phyloP scores from a whole-genome alignment of 2,888 invertebrate genomes.

The Stegophylla sp. region DNA sequence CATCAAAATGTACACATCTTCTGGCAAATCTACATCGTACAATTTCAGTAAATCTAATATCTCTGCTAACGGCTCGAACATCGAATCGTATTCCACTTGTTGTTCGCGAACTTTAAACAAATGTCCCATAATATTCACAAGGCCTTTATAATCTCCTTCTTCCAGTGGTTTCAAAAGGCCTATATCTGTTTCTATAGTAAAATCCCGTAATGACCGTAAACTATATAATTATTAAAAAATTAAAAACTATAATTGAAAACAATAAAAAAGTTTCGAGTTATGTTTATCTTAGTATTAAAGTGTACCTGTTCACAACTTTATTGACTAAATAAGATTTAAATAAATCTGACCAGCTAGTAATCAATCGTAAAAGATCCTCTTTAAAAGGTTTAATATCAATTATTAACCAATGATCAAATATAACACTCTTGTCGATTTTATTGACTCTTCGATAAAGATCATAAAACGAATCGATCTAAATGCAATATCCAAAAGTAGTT shows the following conservation, averaged over 20 bases:
- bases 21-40: conserved; percentile 87
- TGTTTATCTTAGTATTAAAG: conserved; percentile 61
- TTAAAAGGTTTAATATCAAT: conserved; percentile 81
- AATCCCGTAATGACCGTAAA: conserved; percentile 77
- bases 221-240: conserved; percentile 65
- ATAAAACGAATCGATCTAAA: conserved; percentile 81
- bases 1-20: conserved; percentile 74
- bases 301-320: conserved; percentile 76
- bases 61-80: conserved; percentile 88
- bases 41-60: conserved; percentile 83
- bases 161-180: conserved; percentile 76
- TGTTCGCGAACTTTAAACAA: conserved; percentile 80
- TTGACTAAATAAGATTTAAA: conserved; percentile 86
- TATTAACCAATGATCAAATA: conserved; percentile 81
- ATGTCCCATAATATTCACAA: conserved; percentile 83
- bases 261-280: conserved; percentile 1
- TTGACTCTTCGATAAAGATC: conserved; percentile 78
- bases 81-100: conserved; percentile 79
- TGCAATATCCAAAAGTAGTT: conserved; percentile 35
- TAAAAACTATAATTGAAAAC: conserved; percentile 25
- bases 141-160: conserved; percentile 85
- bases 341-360: conserved; percentile 87
- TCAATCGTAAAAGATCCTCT: conserved; percentile 79
- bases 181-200: conserved; percentile 77
- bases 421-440: conserved; percentile 71